These are phyloP conservation scores for Petrosia ficiformis DNA, from an alignment of 37 sponge, comb jelly and placozoan species.

Conservation along the genomic window DNA sequence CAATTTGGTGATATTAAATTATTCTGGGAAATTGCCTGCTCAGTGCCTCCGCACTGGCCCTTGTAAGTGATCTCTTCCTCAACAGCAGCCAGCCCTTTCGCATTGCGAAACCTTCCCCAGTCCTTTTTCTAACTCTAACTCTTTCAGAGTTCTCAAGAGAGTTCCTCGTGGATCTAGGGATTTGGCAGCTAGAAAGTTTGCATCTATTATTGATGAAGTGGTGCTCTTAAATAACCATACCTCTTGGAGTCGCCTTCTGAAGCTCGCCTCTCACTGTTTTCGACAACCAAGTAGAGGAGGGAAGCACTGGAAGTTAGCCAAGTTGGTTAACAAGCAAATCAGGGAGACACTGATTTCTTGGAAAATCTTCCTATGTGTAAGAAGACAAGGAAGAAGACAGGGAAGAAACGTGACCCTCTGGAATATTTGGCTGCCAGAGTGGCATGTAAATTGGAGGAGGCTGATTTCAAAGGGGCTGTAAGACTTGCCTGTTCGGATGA, in stretches of 20 bases:
- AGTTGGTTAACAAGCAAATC: not conserved
- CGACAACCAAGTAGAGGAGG: not conserved
- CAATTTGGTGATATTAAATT: too few species aligned
- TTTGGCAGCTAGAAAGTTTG: not conserved
- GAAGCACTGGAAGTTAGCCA: not conserved
- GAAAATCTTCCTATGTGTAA: too few species aligned
- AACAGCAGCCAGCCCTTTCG: conserved; percentile 39
- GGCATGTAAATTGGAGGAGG: too few species aligned
- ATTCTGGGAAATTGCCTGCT: too few species aligned
- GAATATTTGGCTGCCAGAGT: too few species aligned
- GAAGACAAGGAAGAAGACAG: too few species aligned
- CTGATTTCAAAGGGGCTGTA: too few species aligned
- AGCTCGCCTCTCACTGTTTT: not conserved
- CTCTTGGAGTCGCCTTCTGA: not conserved
- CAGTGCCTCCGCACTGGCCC: too few species aligned
- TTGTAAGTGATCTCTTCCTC: conserved; percentile 7
- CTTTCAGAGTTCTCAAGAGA: not conserved
- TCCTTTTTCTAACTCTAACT: too few species aligned
- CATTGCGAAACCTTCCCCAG: conserved; percentile 35
- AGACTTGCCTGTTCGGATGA: too few species aligned
- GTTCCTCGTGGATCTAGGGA: not conserved
- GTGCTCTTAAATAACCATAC: conserved; percentile 8
- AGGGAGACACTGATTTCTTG: too few species aligned
- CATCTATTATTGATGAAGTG: conserved; percentile 2
- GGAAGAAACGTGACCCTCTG: too few species aligned